phyloP scores from a whole-genome alignment of 2,113 vertebrate species.

The Lycaon pictus region DNA sequence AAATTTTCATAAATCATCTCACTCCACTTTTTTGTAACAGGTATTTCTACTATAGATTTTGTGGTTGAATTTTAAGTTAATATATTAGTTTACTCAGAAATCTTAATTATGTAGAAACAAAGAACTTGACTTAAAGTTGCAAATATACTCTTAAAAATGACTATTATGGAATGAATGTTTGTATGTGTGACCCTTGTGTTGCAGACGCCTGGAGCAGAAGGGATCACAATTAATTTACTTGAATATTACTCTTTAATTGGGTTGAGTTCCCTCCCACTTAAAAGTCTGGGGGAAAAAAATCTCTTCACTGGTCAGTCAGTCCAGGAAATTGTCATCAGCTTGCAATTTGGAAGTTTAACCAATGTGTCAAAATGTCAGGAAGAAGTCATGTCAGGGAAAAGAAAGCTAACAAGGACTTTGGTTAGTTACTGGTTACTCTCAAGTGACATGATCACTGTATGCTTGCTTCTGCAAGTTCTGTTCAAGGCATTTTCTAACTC shows the following conservation, averaged over 20 bases:
- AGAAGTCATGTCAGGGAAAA: background rate
- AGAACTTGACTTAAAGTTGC: background rate
- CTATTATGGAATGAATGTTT: background rate
- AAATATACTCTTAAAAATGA: background rate
- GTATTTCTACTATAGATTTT: background rate
- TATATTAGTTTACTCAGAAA: background rate
- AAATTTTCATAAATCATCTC: background rate
- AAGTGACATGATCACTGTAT: background rate
- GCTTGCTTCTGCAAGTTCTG: background rate
- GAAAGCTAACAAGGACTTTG: background rate
- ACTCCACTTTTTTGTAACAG: background rate
- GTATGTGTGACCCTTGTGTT: background rate
- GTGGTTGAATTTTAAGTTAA: background rate
- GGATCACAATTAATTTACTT: background rate
- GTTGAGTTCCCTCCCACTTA: background rate
- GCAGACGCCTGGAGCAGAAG: background rate
- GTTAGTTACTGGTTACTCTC: constrained; percentile 7
- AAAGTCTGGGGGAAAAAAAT: constrained; percentile 39
- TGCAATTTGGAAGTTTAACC: background rate
- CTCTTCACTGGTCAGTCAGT: constrained; percentile 9
- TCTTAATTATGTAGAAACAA: constrained; percentile 17
- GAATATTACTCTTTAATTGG: background rate
- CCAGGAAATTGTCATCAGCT: constrained; percentile 46
- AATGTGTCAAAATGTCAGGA: background rate
- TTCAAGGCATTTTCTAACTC: background rate